These are phyloP conservation scores for Amblyopsis hoosieri DNA, from an alignment of 2,797 vertebrate genomes.

Conservation along the genomic window DNA sequence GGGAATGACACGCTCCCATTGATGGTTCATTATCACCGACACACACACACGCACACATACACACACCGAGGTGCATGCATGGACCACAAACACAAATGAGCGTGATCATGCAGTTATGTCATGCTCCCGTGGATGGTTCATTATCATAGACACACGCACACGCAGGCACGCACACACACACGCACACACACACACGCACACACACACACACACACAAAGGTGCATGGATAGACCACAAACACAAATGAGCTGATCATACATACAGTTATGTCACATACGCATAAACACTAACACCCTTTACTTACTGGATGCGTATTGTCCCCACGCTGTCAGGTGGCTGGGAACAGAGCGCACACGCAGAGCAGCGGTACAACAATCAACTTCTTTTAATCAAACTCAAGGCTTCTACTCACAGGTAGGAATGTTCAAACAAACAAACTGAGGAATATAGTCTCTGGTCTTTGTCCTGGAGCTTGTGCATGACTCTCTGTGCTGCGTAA, in stretches of 20 bases:
- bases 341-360: too few relatives aligned
- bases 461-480: too few relatives aligned
- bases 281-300: too few relatives aligned
- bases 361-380: too few relatives aligned
- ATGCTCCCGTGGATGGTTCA: constrained; percentile 55
- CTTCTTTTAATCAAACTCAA: too few relatives aligned
- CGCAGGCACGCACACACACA: neutral
- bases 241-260: neutral
- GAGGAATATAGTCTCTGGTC: too few relatives aligned
- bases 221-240: too few relatives aligned
- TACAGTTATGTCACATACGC: neutral
- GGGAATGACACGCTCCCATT: constrained; percentile 73
- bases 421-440: too few relatives aligned
- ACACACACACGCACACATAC: neutral
- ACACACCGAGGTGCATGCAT: neutral
- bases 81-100: neutral
- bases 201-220: neutral
- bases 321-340: too few relatives aligned
- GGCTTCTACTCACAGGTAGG: too few relatives aligned
- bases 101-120: neutral
- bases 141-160: constrained; percentile 58
- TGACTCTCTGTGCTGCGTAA: too few relatives aligned
- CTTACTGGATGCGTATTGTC: too few relatives aligned
- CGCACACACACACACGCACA: neutral
- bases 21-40: constrained; percentile 73